Conservation (phyloP, 2,888 invertebrate genomes). For the Lepidochrysops patricia region DNA sequence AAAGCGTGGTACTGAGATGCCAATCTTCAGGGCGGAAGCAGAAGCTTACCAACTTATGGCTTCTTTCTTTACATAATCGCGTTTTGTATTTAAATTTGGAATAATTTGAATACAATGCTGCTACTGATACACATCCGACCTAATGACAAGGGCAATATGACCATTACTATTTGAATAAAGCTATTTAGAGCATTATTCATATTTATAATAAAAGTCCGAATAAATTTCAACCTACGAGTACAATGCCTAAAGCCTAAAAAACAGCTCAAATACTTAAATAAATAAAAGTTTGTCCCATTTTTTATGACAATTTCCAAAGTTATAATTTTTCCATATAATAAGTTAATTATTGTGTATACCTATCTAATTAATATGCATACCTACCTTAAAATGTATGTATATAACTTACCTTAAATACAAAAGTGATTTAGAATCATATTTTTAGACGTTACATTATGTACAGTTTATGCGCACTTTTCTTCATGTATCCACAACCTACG, state of each 20-base stretch:
- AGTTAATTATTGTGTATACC: too few species aligned
- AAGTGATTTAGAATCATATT: too few species aligned
- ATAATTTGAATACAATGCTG: constrained; percentile 71
- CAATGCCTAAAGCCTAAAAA: too few species aligned
- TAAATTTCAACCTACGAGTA: too few species aligned
- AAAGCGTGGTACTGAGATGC: constrained; percentile 32
- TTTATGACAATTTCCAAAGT: background rate
- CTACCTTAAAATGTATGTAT: too few species aligned
- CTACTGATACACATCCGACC: constrained; percentile 55
- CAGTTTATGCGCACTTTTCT: too few species aligned
- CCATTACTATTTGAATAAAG: constrained; percentile 7
- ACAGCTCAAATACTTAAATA: too few species aligned
- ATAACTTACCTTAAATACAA: too few species aligned
- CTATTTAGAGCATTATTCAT: constrained; percentile 2
- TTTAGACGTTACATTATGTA: too few species aligned
- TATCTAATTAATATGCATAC: too few species aligned
- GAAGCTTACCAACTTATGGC: constrained; percentile 53
- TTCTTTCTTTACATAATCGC: constrained; percentile 68
- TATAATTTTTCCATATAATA: too few species aligned
- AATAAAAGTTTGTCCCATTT: background rate
- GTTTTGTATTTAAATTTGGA: constrained; percentile 69
- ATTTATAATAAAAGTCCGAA: background rate
- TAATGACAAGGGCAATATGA: constrained; percentile 57
- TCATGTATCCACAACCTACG: background rate
- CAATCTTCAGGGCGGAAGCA: constrained; percentile 53